Base-by-base conservation (phyloP, 2,113 vertebrate genomes). In the Hypomesus transpacificus region DNA sequence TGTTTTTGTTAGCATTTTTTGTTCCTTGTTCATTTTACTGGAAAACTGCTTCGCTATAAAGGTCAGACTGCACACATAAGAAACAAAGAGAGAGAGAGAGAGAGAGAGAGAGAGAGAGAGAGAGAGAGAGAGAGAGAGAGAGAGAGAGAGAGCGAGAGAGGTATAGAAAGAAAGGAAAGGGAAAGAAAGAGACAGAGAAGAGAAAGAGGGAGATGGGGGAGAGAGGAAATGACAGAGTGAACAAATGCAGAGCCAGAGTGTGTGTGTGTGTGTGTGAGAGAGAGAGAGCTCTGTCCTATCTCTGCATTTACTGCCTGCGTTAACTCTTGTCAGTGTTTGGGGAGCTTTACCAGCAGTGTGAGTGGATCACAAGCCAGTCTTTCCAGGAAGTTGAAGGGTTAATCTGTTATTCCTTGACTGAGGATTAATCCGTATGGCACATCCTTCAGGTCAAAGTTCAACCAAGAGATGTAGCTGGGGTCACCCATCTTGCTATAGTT, bases 1-100 rank as follows among this genome's bases (percentile, higher is more conserved):
- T 84, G 73, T 69, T 87, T 86, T 83, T 84, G 75, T 84, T 79
- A 58, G 54, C 20, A 52, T 75, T 71, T 85, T 78, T 84, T 34
- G 5, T 34, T 34, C 31, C 52, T 26, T 14, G 71, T 75, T 79
- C 26, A 57, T 71, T 75, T 84, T 80, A 66, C 75, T 66, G 74
- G 69, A 85, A 85, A 64, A 66, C 70, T 69, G 75, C 59, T 71
- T 73, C 14, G 18, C 67, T 77, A 72, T 82, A 82, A 76, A 81
- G 68, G 18, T 67, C 70, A 59, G 75, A 71, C 74, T 11, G 18
- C 22, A 73, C n/a, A 9, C 17, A 54, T 17, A 74, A 52, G 64
- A 20, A 5, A 39, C n/a, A 50, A 13, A 39, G 14, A 20, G 51
- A 54, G 21, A 54, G 21, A 68, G 14, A 39, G 14, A 20, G 51